Evolutionary conservation across 2,888 invertebrate genomes (phyloP).

Genomic region (Tubiluchus corallicola): DNA sequence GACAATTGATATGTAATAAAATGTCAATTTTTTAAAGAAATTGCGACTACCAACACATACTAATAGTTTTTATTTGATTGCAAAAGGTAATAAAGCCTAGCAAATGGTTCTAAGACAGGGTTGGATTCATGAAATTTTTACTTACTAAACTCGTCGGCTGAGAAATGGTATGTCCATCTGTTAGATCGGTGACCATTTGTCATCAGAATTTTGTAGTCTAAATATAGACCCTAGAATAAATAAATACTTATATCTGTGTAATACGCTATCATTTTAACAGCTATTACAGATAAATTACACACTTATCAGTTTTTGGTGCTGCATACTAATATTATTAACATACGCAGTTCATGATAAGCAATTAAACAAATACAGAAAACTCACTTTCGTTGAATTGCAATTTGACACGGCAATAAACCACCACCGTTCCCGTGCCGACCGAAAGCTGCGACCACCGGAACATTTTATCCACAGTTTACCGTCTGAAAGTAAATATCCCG

Average conservation of each 20-base stretch:
- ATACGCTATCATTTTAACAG: too few species aligned
- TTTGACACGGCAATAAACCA: constrained; percentile 79
- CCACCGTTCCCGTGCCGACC: constrained; percentile 69
- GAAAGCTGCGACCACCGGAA: constrained; percentile 41
- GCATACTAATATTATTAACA: too few species aligned
- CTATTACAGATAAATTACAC: too few species aligned
- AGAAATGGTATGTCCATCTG: constrained; percentile 73
- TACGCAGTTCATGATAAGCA: too few species aligned
- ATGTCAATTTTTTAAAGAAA: not conserved
- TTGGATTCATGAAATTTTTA: too few species aligned
- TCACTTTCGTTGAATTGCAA: constrained; percentile 46
- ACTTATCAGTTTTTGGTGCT: too few species aligned
- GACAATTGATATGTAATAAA: not conserved
- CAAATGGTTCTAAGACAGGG: too few species aligned
- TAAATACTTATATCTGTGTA: constrained; percentile 13
- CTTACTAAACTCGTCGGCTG: constrained; percentile 87
- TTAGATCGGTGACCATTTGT: constrained; percentile 63
- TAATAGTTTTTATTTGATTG: too few species aligned
- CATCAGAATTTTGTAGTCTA: constrained; percentile 63
- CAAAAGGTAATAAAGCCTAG: too few species aligned
- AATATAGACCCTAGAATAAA: constrained; percentile 45
- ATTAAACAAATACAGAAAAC: constrained; percentile 4
- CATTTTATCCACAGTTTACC: not conserved
- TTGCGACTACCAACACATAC: too few species aligned
- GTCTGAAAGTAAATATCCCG: not conserved